Evolutionary conservation across 2,797 vertebrate species (phyloP), one percentile per base, ranked within the genome.

Genomic region (Cyprinodon diabolis): DNA sequence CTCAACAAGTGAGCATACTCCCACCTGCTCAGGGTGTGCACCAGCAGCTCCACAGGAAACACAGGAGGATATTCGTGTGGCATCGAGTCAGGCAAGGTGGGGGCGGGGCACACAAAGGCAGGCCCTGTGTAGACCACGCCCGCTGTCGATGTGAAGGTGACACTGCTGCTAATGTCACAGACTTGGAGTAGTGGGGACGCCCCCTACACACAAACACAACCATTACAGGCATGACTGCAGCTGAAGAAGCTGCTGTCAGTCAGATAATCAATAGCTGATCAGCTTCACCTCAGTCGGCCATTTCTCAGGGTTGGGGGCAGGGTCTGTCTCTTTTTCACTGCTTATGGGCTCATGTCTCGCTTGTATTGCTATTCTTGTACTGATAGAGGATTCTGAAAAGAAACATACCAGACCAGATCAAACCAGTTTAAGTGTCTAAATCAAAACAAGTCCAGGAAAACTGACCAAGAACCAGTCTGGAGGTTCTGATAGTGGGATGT

Each of bases 21-120:
- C 2, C 66, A 89, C 88, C 81, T 83, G 82, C 19, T 87, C 66
- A 93, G 80, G 21, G 78, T 70, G 43, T 85, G 23, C 57, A 66
- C 72, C 37, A 93, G 81, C 63, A 85, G 69, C 56, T 87, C 79
- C 7, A 67, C 63, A 69, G 90, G 89, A 79, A 93, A 90, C 43
- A 25, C 68, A 86, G 79, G 30, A 80, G 69, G n/a, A 40, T 69
- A 30, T 47, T 80, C 71, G 25, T 65, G 70, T 17, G 67, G 66
- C 23, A 74, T 65, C 40, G 62, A 8, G 7, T 63, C 55, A 0
- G 63, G 43, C 35, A 76, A 72, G 54, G 76, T 5, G 0, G 58
- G 81, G 67, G 67, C 21, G 1, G 71, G 66, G 74, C 86, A 84
- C 37, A 47, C 67, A 62, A 92, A 89, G 48, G 72, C 25, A 0